phyloP scores from a whole-genome alignment of 1,140 invertebrate genomes.

The Myzus persicae region DNA sequence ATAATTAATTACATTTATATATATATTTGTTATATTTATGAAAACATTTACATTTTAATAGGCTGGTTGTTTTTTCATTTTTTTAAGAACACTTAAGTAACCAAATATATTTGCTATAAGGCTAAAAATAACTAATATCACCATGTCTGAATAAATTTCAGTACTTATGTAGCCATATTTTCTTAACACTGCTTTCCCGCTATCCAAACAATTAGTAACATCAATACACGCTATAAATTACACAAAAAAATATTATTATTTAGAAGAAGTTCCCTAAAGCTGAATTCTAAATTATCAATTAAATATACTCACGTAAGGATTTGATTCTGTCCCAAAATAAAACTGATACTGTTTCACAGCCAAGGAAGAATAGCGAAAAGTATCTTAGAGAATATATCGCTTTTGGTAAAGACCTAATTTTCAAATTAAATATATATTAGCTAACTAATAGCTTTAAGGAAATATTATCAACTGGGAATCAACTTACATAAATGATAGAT shows the following conservation, averaged over 20 bases:
- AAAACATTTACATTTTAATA: slow-evolving; percentile 8
- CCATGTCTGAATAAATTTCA: neutral
- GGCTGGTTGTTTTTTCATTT: slow-evolving; percentile 42
- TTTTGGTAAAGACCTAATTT: slow-evolving; percentile 16
- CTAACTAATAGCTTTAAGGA: neutral
- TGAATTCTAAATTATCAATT: neutral
- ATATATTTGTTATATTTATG: neutral
- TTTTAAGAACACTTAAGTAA: slow-evolving; percentile 14
- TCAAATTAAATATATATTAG: neutral
- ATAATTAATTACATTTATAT: neutral
- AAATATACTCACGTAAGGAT: neutral
- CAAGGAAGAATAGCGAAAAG: neutral
- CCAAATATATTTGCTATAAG: slow-evolving; percentile 16
- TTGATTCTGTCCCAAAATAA: slow-evolving; percentile 11
- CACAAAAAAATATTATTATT: neutral
- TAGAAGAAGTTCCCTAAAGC: neutral
- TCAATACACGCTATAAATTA: slow-evolving; percentile 21
- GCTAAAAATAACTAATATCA: neutral
- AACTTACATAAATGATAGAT: slow-evolving; percentile 10
- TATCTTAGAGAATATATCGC: neutral
- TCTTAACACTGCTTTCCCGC: slow-evolving; percentile 14
- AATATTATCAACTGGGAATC: neutral
- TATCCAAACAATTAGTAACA: slow-evolving; percentile 21
- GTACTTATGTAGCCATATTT: slow-evolving; percentile 3
- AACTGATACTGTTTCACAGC: neutral